phyloP scores from a whole-genome alignment of 2,797 vertebrate species.

The Rhyacichthys aspro region DNA sequence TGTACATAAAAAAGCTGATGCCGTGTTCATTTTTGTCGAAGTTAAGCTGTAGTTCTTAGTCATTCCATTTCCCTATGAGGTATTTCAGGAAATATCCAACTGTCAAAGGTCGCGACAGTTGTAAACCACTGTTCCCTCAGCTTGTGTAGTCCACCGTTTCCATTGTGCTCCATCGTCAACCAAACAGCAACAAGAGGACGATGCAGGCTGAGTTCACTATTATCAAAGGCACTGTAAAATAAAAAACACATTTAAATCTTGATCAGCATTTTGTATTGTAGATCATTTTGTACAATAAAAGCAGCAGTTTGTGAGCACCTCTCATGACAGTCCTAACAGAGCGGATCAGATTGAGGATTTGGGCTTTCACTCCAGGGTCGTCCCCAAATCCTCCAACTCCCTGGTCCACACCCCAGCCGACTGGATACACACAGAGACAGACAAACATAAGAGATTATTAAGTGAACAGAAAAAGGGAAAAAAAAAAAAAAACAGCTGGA shows the following conservation, averaged over 20 bases:
- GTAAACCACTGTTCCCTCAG: neutral
- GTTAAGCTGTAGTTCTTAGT: no score
- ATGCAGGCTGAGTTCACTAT: constrained; percentile 90
- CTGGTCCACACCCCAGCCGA: constrained; percentile 93
- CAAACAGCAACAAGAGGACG: constrained; percentile 89
- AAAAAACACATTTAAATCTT: neutral
- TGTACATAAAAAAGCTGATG: neutral
- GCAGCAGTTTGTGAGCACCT: constrained; percentile 72
- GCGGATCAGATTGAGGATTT: constrained; percentile 90
- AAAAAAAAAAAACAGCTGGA: neutral
- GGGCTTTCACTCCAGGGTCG: constrained; percentile 93
- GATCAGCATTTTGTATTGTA: neutral
- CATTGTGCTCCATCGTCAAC: constrained; percentile 71
- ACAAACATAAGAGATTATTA: neutral
- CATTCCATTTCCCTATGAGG: no score
- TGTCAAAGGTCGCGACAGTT: no score
- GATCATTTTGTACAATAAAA: neutral
- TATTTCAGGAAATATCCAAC: no score
- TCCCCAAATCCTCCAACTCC: constrained; percentile 94
- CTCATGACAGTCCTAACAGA: constrained; percentile 94
- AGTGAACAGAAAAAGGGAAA: no score
- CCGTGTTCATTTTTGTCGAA: neutral
- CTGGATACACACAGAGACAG: constrained; percentile 71
- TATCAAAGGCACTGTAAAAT: constrained; percentile 88
- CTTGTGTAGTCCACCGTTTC: constrained; percentile 12